Conservation (phyloP, 1,140 invertebrate species). For the Himalopsyche phryganea region DNA sequence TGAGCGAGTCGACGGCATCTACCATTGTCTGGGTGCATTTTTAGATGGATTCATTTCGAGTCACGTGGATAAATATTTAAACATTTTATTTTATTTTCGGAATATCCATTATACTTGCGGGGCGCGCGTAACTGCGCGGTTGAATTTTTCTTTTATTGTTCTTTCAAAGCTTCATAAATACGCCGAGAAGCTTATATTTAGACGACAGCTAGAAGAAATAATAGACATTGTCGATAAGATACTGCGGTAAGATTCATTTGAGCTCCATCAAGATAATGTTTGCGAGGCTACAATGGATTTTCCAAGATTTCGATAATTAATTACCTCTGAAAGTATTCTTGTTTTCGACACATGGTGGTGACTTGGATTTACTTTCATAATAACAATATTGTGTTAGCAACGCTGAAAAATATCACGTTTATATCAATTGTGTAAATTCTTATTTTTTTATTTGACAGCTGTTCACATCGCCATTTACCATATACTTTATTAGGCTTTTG, state of each 20-base stretch:
- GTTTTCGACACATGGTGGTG: no score
- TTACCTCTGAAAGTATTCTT: no score
- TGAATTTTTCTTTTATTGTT: slow-evolving; percentile 8
- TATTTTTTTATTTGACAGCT: no score
- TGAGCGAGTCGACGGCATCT: background rate
- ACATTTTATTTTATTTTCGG: slow-evolving; percentile 19
- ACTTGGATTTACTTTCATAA: no score
- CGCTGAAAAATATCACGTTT: no score
- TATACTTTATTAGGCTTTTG: no score
- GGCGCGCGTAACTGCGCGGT: slow-evolving; percentile 1
- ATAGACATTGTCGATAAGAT: background rate
- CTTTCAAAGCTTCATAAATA: slow-evolving; percentile 2
- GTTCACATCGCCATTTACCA: no score
- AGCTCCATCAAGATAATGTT: slow-evolving; percentile 9
- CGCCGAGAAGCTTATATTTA: slow-evolving; percentile 15
- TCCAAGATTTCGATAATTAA: no score
- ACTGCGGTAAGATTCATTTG: slow-evolving; percentile 8
- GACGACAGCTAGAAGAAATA: slow-evolving; percentile 16
- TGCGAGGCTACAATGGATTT: background rate
- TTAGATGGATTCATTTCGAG: slow-evolving; percentile 18
- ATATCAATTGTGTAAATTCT: no score
- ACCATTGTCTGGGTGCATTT: slow-evolving; percentile 24
- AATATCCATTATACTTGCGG: slow-evolving; percentile 5
- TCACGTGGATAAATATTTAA: slow-evolving; percentile 26
- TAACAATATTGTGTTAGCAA: no score